Evolutionary conservation across 2,888 invertebrate species (phyloP), one percentile per base, ranked within the genome.

Genomic region (Trissolcus japonicus): DNA sequence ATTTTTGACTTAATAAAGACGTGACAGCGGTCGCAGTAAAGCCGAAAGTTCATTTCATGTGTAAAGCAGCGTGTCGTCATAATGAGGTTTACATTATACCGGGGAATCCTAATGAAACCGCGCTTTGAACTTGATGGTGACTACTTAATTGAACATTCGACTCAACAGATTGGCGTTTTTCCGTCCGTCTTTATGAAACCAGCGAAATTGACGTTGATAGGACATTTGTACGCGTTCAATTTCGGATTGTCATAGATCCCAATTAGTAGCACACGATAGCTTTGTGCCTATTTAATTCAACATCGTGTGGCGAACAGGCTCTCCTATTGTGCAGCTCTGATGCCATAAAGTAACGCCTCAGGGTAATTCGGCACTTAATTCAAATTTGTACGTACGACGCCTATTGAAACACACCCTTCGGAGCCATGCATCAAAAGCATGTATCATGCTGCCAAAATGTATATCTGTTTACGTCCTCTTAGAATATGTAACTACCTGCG

Each of bases 31-130:
- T 13, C 16, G 65, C 41, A 73, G 61, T 73, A 43, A 73, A 66
- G 66, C 65, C 50, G 50, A 7, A n/a, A 73, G 61, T 73, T 66
- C 66, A 56, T 73, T 73, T 66, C 55, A 48, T 17, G 9, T n/a
- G 40, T 50, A 3, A 21, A 50, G 19, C 48, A 43, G 59, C 54
- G 66, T 73, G 66, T 66, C 66, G 60, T 40, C 54, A 25, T 61
- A 73, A 73, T 60, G 73, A 66, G 65, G 66, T 66, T 65, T 73
- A 73, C 55, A 73, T 66, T 72, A 65, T 72, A 54, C 72, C 14
- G 48, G 9, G 50, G 65, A 72, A 72, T 72, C 40, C 55, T 17
- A 72, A 72, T 65, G 54, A 72, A 67, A 74, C 60, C 48, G 11
- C 54, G 19, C 67, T 62, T 61, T 74, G 66, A 61, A 73, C 53